Evolutionary conservation across 1,140 invertebrate genomes (phyloP).

Genomic region (Oreohelix idahoensis): DNA sequence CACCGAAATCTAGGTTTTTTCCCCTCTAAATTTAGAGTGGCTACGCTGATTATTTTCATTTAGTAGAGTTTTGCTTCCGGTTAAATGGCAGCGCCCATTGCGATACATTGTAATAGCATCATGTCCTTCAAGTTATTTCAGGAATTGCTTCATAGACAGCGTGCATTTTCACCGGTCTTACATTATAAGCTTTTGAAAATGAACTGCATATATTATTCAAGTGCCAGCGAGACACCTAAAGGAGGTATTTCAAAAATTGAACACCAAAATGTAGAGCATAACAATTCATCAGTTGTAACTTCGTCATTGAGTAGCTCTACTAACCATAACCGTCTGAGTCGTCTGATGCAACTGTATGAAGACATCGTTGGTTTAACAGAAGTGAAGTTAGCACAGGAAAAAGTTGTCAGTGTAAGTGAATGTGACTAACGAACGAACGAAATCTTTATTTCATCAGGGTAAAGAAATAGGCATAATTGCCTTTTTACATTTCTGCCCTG

Average conservation of each 20-base stretch:
- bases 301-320: background rate
- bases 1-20: too few relatives aligned
- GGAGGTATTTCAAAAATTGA: background rate
- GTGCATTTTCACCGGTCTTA: background rate
- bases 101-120: background rate
- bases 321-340: constrained; percentile 37
- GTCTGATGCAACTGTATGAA: constrained; percentile 72
- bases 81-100: background rate
- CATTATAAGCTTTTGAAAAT: background rate
- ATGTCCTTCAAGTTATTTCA: background rate
- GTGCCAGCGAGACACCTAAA: background rate
- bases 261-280: background rate
- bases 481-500: too few relatives aligned
- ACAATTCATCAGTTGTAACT: background rate
- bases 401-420: constrained; percentile 70
- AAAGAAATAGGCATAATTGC: too few relatives aligned
- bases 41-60: too few relatives aligned
- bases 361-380: constrained; percentile 74
- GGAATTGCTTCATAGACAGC: background rate
- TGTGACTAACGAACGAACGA: too few relatives aligned
- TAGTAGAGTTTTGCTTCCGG: background rate
- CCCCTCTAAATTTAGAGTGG: too few relatives aligned
- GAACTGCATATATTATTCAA: background rate
- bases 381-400: constrained; percentile 72
- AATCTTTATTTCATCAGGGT: too few relatives aligned